Percentiles rank a stretch among this genome's conserved stretches.
phyloP scores from a whole-genome alignment of 2,888 invertebrate species.

The Epinotia bilunana region DNA sequence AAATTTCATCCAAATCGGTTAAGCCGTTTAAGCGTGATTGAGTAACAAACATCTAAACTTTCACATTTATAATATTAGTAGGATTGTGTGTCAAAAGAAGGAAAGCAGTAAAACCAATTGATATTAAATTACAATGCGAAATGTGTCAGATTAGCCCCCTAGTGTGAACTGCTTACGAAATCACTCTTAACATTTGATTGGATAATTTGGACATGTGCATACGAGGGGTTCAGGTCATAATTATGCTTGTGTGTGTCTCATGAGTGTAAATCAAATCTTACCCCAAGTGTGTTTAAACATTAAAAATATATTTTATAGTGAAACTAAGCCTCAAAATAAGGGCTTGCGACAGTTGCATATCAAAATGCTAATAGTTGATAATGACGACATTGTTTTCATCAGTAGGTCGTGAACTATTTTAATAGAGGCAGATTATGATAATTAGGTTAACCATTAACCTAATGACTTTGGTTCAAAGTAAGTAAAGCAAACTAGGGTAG shows the following conservation, averaged over 20 bases:
- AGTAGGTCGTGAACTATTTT: conserved; percentile 11
- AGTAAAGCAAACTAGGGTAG: background rate
- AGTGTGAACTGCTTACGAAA: background rate
- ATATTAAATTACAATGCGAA: background rate
- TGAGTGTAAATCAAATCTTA: background rate
- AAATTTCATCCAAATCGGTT: no score
- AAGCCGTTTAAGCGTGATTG: no score
- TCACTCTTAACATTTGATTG: background rate
- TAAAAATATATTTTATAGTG: background rate
- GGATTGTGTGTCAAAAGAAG: background rate
- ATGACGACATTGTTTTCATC: conserved; percentile 8
- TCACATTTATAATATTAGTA: no score
- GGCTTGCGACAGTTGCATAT: conserved; percentile 7
- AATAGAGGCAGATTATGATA: conserved; percentile 25
- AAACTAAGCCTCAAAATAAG: background rate
- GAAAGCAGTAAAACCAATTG: background rate
- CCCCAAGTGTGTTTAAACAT: background rate
- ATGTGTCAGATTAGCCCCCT: background rate
- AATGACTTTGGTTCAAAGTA: conserved; percentile 1
- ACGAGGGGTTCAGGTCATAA: background rate
- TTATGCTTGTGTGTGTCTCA: background rate
- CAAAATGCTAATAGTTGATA: conserved; percentile 2
- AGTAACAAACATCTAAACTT: no score
- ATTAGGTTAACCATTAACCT: conserved; percentile 40
- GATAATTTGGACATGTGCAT: no score